Conservation (phyloP, 2,113 vertebrate genomes). For the Engystomops pustulosus region DNA sequence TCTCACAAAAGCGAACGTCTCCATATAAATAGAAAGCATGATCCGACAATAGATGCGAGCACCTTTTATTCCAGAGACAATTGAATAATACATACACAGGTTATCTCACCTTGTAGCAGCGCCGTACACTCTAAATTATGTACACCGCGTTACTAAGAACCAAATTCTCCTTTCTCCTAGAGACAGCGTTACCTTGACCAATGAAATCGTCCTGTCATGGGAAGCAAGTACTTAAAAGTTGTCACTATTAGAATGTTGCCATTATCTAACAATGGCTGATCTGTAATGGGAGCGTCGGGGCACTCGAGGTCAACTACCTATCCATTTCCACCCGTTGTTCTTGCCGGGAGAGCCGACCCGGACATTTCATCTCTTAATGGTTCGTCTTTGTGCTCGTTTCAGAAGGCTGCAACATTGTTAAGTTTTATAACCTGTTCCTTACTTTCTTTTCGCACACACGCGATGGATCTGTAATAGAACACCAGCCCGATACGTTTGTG, state of each 20-base stretch:
- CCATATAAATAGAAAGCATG: background rate
- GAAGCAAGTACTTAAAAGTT: slow-evolving; percentile 42
- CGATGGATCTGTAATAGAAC: slow-evolving; percentile 11
- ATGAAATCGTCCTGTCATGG: slow-evolving; percentile 14
- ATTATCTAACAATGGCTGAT: slow-evolving; percentile 34
- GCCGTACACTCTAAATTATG: background rate
- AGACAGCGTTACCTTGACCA: slow-evolving; percentile 49
- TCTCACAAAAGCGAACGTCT: background rate
- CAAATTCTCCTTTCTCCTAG: slow-evolving; percentile 2
- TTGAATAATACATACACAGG: background rate
- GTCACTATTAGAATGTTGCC: slow-evolving; percentile 21
- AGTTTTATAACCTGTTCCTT: background rate
- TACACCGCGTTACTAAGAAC: background rate
- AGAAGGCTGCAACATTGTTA: background rate
- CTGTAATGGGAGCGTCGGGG: background rate
- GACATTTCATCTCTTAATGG: slow-evolving; percentile 16
- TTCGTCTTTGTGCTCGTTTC: slow-evolving; percentile 20
- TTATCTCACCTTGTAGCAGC: slow-evolving; percentile 40
- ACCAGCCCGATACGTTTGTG: background rate
- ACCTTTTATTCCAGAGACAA: slow-evolving; percentile 21
- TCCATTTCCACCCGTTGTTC: slow-evolving; percentile 22
- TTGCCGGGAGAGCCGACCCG: background rate
- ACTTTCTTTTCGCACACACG: background rate
- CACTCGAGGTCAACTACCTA: background rate
- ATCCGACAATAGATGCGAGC: background rate